These are phyloP conservation scores for Meteorus sp. DNA, from an alignment of 1,140 invertebrate species.

Conservation along the genomic window DNA sequence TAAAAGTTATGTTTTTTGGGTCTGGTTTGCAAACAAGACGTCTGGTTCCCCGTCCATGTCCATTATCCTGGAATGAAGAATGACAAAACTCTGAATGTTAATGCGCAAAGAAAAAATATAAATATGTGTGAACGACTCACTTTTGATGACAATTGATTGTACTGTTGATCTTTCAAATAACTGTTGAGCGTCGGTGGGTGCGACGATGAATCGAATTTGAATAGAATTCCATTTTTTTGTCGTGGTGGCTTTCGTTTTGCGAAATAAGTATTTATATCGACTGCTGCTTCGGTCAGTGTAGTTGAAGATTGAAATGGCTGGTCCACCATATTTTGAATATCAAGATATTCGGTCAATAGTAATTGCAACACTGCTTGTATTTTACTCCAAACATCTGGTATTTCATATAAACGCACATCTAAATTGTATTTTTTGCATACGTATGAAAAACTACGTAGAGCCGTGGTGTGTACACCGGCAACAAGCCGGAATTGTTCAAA, in stretches of 20 bases:
- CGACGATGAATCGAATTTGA: constrained; percentile 80
- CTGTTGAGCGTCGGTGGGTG: constrained; percentile 72
- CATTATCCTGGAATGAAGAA: constrained; percentile 36
- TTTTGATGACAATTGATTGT: constrained; percentile 37
- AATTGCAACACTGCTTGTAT: constrained; percentile 84
- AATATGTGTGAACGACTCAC: too few species aligned
- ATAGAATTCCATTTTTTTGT: constrained; percentile 67
- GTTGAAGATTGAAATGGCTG: constrained; percentile 62
- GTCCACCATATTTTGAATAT: constrained; percentile 73
- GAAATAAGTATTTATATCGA: constrained; percentile 70
- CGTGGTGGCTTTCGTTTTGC: constrained; percentile 66
- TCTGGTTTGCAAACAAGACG: constrained; percentile 72
- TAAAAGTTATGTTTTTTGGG: constrained; percentile 74
- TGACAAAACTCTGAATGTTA: constrained; percentile 32
- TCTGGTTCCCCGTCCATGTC: constrained; percentile 51
- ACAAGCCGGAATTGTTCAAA: constrained; percentile 77
- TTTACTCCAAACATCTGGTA: constrained; percentile 85
- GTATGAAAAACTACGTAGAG: constrained; percentile 66
- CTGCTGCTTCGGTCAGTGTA: constrained; percentile 62
- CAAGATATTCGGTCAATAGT: constrained; percentile 80
- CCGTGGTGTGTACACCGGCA: constrained; percentile 68
- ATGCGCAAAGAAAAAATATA: constrained; percentile 16
- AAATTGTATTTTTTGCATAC: constrained; percentile 62
- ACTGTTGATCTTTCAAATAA: constrained; percentile 65
- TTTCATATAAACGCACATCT: constrained; percentile 69